Percentiles rank a stretch among this genome's conserved stretches.
Conservation (phyloP, 2,797 vertebrate genomes). For the Lagorchestes hirsutus region DNA sequence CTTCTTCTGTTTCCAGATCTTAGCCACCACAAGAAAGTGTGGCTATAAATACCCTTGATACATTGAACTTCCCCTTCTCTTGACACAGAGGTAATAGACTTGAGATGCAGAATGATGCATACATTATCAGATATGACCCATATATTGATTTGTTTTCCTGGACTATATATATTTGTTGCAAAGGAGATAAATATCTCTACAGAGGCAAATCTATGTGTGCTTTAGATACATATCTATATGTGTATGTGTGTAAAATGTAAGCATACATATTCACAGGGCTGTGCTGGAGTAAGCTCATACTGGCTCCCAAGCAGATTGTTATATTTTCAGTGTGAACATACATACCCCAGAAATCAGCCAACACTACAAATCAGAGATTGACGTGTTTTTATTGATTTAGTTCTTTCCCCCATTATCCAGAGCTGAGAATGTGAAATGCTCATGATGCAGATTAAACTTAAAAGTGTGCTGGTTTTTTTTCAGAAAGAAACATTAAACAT, state of each 20-base stretch:
- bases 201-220: not conserved
- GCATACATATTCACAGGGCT: not conserved
- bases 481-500: not conserved
- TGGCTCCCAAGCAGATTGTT: not conserved
- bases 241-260: not conserved
- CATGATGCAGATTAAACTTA: not conserved
- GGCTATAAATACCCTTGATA: not conserved
- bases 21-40: not conserved
- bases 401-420: not conserved
- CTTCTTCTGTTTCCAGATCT: not conserved
- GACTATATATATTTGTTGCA: not conserved
- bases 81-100: not conserved
- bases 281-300: not conserved
- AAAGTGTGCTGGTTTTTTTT: not conserved
- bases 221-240: not conserved
- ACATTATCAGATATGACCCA: not conserved
- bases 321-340: not conserved
- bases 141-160: not conserved
- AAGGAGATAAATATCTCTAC: not conserved
- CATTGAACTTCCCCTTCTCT: not conserved
- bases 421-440: not conserved
- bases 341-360: not conserved
- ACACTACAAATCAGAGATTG: not conserved
- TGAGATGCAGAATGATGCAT: not conserved
- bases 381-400: not conserved